Evolutionary conservation across 53 echinoderm and acorn worm genomes (phyloP).

Genomic region (Arbacia lixula): DNA sequence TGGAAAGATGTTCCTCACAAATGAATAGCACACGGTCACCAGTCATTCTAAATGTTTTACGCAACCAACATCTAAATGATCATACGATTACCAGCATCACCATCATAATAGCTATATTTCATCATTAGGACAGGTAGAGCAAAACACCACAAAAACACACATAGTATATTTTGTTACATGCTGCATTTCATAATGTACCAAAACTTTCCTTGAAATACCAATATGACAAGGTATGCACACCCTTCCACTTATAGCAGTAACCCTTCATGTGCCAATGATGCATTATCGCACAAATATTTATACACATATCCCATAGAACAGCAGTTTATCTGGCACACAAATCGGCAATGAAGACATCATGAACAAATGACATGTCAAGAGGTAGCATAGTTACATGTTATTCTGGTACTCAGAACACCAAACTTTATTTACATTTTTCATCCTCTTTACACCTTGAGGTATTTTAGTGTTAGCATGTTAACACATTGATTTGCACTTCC

Average conservation of each 20-base stretch:
- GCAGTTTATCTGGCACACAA: not conserved
- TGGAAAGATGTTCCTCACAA: too few species aligned
- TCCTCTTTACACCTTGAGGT: not conserved
- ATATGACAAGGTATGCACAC: not conserved
- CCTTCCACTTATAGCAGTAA: not conserved
- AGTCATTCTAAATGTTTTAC: too few species aligned
- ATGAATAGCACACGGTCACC: too few species aligned
- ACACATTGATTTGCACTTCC: too few species aligned
- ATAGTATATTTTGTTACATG: not conserved
- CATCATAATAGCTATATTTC: too few species aligned
- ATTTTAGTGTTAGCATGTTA: too few species aligned
- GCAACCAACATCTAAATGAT: too few species aligned
- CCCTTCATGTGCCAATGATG: not conserved
- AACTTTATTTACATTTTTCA: not conserved
- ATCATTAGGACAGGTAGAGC: not conserved
- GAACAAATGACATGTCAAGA: not conserved
- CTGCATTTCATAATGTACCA: too few species aligned
- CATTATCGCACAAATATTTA: not conserved
- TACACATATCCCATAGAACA: not conserved
- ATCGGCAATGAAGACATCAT: not conserved
- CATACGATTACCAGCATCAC: too few species aligned
- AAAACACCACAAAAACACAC: conserved; percentile 10
- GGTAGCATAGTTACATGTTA: not conserved
- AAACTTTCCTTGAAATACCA: not conserved
- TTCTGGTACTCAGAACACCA: not conserved